phyloP scores from a whole-genome alignment of 2,888 invertebrate species.

The Limnephilus rhombicus region DNA sequence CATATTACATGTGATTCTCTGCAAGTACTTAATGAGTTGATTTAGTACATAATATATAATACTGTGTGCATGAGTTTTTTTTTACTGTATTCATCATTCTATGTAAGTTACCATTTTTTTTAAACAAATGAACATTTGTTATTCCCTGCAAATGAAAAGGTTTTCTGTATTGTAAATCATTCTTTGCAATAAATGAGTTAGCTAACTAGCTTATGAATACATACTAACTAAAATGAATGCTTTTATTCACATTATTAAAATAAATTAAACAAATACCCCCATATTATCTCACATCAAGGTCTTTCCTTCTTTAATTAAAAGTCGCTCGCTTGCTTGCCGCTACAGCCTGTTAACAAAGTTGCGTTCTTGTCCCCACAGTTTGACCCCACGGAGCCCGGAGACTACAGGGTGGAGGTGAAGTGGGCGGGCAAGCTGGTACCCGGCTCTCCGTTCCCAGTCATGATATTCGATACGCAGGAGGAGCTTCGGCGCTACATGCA shows the following conservation, averaged over 20 bases:
- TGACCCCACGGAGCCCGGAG: constrained; percentile 99
- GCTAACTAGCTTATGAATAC: too few species aligned
- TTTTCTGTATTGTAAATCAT: too few species aligned
- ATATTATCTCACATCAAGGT: background rate
- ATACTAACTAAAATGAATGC: background rate
- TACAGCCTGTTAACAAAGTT: background rate
- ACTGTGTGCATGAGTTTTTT: too few species aligned
- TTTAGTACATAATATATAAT: too few species aligned
- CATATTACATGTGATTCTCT: too few species aligned
- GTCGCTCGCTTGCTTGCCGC: background rate
- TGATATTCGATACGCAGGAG: constrained; percentile 99
- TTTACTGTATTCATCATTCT: too few species aligned
- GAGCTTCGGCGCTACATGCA: constrained; percentile 86
- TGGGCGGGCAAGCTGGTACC: constrained; percentile 99
- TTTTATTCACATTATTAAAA: background rate
- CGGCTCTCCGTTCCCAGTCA: constrained; percentile 98
- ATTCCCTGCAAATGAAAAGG: too few species aligned
- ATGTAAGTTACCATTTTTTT: too few species aligned
- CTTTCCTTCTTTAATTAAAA: background rate
- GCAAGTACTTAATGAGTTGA: too few species aligned
- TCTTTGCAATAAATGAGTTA: too few species aligned
- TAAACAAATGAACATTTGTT: too few species aligned
- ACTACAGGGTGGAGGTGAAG: constrained; percentile 97
- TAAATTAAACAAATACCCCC: background rate
- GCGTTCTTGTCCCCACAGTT: constrained; percentile 77